A percentile compares a stretch with the other conserved stretches of the same genome.
phyloP scores from a whole-genome alignment of 2,888 invertebrate species.

The Protonemura montana region DNA sequence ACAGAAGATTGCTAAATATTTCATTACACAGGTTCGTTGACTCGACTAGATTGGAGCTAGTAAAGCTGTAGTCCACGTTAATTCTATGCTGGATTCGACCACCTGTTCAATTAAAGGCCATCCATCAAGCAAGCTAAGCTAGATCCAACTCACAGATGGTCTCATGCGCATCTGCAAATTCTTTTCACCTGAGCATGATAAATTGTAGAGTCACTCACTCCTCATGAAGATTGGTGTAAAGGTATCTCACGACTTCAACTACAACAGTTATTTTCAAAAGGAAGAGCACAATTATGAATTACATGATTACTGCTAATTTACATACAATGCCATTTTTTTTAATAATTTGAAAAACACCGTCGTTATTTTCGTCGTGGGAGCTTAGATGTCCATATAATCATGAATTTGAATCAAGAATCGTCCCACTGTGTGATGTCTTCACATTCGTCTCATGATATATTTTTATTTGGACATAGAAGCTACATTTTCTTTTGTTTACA shows the following conservation, averaged over 20 bases:
- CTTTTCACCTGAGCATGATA: too few species aligned
- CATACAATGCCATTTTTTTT: background rate
- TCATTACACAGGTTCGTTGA: background rate
- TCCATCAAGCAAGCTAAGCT: conserved; percentile 2
- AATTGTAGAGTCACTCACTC: background rate
- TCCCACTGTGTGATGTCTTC: too few species aligned
- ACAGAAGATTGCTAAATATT: background rate
- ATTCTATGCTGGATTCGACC: background rate
- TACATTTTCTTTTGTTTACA: too few species aligned
- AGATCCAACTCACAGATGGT: too few species aligned
- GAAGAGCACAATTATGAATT: background rate
- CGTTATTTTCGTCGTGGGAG: background rate
- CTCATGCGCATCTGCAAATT: too few species aligned
- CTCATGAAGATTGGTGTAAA: background rate
- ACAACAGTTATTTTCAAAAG: background rate
- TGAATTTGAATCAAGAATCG: too few species aligned
- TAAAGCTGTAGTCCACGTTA: background rate
- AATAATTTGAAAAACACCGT: background rate
- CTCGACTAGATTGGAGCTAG: background rate
- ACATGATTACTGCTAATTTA: background rate
- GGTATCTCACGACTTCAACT: conserved; percentile 7
- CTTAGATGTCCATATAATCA: background rate
- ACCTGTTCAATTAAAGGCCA: background rate
- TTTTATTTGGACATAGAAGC: too few species aligned
- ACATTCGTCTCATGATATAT: too few species aligned